Base-by-base conservation (phyloP, 2,888 invertebrate genomes). In the Panorpa germanica region DNA sequence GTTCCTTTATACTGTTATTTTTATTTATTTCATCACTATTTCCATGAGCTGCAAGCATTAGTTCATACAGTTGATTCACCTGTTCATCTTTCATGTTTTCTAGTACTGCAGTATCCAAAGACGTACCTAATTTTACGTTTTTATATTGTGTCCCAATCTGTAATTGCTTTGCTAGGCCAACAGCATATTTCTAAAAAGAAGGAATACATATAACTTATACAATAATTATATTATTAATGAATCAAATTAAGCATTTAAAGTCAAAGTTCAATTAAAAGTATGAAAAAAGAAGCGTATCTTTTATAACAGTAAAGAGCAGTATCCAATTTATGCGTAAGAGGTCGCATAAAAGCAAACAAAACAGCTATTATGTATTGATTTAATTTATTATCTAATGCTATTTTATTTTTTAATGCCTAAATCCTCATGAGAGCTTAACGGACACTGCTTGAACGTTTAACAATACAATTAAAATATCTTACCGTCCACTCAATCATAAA, bases 401-500 rank as follows among this genome's bases (percentile, higher is more conserved):
- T 20, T 8, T 20, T 20, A n/a, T 20, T 20, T 20, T 20, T 20
- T 20, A 10, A 28, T 28, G 18, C 12, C 12, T 2, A 6, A n/a
- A n/a, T n/a, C n/a, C n/a, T n/a, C n/a, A 14, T n/a, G 10, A 11
- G 4, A 5, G 23, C 22, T 17, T 12, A 10, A 9, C 22, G 13
- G 9, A 21, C 9, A 26, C 7, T 10, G 8, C 13, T 11, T 18
- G 5, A 12, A 15, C 13, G 5, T 12, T 12, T 8, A 17, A n/a
- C 10, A 17, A 15, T n/a, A 14, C 15, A 23, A 10, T 15, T 17
- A 17, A 18, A 3, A 22, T 13, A 40, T 40, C 63, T 57, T 53
- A 83, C 90, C 28, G 80, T 75, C 91, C 91, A 93, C 57, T 88
- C 90, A 15, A 63, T 68, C 51, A 91, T 65, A 48, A 93, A 93